Base-by-base conservation (phyloP, 2,888 invertebrate species). In the Microdon myrmicae region DNA sequence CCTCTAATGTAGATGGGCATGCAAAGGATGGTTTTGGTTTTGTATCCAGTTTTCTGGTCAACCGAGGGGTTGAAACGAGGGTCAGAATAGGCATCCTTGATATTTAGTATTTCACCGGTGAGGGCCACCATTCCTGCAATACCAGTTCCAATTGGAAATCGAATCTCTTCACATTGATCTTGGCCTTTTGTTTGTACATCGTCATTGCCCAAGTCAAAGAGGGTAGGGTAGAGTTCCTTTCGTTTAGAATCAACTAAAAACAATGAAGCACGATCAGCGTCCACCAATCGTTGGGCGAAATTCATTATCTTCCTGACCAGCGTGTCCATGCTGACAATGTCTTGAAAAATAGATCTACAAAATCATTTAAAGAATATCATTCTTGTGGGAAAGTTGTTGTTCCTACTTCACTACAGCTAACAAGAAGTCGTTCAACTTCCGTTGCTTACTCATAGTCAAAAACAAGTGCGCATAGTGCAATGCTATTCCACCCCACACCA, bases 1-100 rank as follows among this genome's bases (percentile, higher is more conserved):
- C 88, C 87, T 53, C 90, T 82, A 10, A 90, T 90, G 77, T 88
- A 90, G 28, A 94, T 89, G 0, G 93, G 94, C 92, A 93, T 92
- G 76, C 92, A 92, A 1, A 93, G 83, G 28, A 93, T 91, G 16
- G 87, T 87, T 67, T 85, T 83, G 0, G 92, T 92, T 69, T 82
- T 84, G 70, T 87, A 87, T 0, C 87, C 87, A 2, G 87, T 88
- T 2, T 84, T 78, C 72, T 86, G 86, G 72, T 89, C 88, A 1
- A 88, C 85, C 14, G 84, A 83, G 34, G 87, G 83, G 75, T 92
- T 91, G 76, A 92, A 92, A 58, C 91, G 81, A 1, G 84, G 79
- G 78, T 92, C 93, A 0, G 86, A 83, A 75, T 93, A 93, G 0
- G 91, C 92, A 76, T 93, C 89, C n/a, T 83, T 81, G 53, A 93